phyloP scores from a whole-genome alignment of 2,888 invertebrate genomes.

The Patella ulyssiponensis region DNA sequence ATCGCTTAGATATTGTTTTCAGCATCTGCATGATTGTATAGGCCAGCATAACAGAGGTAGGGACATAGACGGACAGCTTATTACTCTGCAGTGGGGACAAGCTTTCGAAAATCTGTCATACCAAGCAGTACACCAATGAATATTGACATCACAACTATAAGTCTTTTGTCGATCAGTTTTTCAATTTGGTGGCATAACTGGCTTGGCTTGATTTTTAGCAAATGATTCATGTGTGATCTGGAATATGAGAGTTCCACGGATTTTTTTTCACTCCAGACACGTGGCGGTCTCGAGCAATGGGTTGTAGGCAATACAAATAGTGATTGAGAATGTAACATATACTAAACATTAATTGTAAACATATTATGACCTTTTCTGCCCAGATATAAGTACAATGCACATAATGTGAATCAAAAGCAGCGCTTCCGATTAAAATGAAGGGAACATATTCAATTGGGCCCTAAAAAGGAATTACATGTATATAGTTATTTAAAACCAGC shows the following conservation, averaged over 20 bases:
- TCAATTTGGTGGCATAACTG: slow-evolving; percentile 44
- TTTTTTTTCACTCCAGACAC: slow-evolving; percentile 42
- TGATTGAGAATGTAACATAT: too few relatives aligned
- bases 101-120: slow-evolving; percentile 45
- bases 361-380: too few relatives aligned
- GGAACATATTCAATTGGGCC: too few relatives aligned
- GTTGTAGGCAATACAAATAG: slow-evolving; percentile 23
- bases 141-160: slow-evolving; percentile 36
- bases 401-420: too few relatives aligned
- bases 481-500: too few relatives aligned
- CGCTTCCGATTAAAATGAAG: too few relatives aligned
- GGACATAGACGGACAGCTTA: slow-evolving; percentile 48
- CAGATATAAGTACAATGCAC: too few relatives aligned
- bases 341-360: too few relatives aligned
- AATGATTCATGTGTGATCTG: slow-evolving; percentile 45
- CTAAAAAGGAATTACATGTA: too few relatives aligned
- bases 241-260: slow-evolving; percentile 17
- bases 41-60: slow-evolving; percentile 40
- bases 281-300: slow-evolving; percentile 25
- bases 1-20: slow-evolving; percentile 36
- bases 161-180: slow-evolving; percentile 29
- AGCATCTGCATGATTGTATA: slow-evolving; percentile 37
- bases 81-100: slow-evolving; percentile 48
- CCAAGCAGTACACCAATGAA: slow-evolving; percentile 40
- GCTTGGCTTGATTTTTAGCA: slow-evolving; percentile 43